Evolutionary conservation across 1,140 invertebrate genomes (phyloP).

Genomic region (Drosophila equinoxialis): DNA sequence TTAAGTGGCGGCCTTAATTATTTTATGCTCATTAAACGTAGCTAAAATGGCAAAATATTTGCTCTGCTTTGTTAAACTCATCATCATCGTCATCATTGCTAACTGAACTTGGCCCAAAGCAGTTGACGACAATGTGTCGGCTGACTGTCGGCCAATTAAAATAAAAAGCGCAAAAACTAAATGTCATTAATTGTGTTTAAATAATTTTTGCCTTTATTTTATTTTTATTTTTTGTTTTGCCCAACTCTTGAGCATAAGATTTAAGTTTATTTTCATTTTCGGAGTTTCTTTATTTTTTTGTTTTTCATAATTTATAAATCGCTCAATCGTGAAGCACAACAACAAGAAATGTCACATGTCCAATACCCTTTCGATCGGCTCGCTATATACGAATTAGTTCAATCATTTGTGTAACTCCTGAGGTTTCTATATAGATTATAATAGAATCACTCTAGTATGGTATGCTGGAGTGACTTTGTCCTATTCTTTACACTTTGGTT

Average conservation of each 20-base stretch:
- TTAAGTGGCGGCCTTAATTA: slow-evolving; percentile 75
- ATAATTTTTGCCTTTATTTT: slow-evolving; percentile 27
- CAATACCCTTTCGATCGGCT: neutral
- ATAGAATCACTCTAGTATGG: too few species aligned
- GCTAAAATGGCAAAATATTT: slow-evolving; percentile 41
- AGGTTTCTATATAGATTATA: too few species aligned
- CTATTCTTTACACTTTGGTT: too few species aligned
- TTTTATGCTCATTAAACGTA: slow-evolving; percentile 76
- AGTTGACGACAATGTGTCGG: slow-evolving; percentile 61
- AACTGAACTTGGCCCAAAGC: slow-evolving; percentile 61
- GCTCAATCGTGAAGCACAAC: slow-evolving; percentile 59
- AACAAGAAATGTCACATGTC: neutral
- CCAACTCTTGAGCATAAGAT: slow-evolving; percentile 16
- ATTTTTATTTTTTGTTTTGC: slow-evolving; percentile 10
- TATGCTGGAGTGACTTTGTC: too few species aligned
- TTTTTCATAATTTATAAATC: slow-evolving; percentile 63
- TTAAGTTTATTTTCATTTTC: slow-evolving; percentile 3
- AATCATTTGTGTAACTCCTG: too few species aligned
- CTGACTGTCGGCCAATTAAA: slow-evolving; percentile 11
- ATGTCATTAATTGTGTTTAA: slow-evolving; percentile 78
- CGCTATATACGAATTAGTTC: too few species aligned
- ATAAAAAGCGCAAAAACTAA: slow-evolving; percentile 50
- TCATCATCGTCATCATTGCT: slow-evolving; percentile 12
- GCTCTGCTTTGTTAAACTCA: slow-evolving; percentile 52
- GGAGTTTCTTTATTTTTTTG: slow-evolving; percentile 18